A percentile compares a stretch with the other conserved stretches of the same genome.
Conservation (phyloP, 2,113 vertebrate species). For the Uropsilus gracilis region DNA sequence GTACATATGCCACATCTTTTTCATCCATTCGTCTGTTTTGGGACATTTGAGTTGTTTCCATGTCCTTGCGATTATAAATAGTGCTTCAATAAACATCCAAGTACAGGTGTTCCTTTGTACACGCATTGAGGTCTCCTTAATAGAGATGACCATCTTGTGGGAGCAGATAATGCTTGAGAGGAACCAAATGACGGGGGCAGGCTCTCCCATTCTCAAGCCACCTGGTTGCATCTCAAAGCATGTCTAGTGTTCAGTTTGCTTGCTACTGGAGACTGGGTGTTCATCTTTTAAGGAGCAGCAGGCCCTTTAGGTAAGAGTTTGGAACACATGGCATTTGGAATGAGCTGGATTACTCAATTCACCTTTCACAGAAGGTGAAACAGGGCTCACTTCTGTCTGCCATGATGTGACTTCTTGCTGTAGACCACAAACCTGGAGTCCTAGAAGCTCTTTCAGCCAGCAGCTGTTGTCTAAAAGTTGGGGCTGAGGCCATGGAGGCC, state of each 20-base stretch:
- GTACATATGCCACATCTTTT: too few relatives aligned
- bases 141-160: not conserved
- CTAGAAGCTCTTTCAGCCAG: slow-evolving; percentile 45
- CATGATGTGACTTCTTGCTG: not conserved
- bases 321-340: slow-evolving; percentile 43
- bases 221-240: not conserved
- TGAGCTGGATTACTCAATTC: not conserved
- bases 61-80: too few relatives aligned
- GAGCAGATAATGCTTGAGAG: not conserved
- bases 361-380: not conserved
- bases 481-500: not conserved
- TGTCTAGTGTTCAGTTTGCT: not conserved
- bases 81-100: too few relatives aligned
- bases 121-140: too few relatives aligned
- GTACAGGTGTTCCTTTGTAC: too few relatives aligned
- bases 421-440: not conserved
- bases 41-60: too few relatives aligned
- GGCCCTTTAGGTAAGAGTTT: not conserved
- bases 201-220: not conserved
- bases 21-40: too few relatives aligned
- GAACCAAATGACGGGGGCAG: not conserved
- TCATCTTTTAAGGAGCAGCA: slow-evolving; percentile 35
- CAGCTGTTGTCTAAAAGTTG: slow-evolving; percentile 20
- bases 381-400: not conserved
- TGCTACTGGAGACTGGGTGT: not conserved